Evolutionary conservation across 2,113 vertebrate genomes (phyloP).

Genomic region (Pitta sordida): DNA sequence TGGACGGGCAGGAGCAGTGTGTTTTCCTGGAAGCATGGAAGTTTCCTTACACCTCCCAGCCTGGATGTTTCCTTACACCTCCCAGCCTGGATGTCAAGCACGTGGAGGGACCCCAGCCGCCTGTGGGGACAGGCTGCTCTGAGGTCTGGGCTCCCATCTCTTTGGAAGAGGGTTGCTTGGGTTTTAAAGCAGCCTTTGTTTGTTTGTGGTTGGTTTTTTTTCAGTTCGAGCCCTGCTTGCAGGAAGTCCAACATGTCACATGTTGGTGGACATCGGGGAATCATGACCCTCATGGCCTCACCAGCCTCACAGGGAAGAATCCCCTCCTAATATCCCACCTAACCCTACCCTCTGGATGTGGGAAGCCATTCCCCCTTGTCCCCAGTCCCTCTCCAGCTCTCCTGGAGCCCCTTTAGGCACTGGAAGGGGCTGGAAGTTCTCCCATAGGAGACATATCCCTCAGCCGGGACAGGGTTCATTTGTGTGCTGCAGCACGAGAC

Average conservation of each 20-base stretch:
- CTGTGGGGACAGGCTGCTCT: background rate
- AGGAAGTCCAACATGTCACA: accelerated
- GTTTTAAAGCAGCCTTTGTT: background rate
- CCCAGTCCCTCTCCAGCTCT: background rate
- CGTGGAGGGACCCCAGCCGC: background rate
- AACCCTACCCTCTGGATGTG: background rate
- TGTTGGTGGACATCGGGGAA: background rate
- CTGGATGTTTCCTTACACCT: conserved; percentile 7
- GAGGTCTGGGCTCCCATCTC: background rate
- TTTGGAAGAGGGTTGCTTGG: background rate
- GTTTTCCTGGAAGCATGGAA: conserved; percentile 54
- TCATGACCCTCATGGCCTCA: too few relatives aligned
- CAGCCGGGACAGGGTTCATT: background rate
- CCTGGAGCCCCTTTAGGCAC: background rate
- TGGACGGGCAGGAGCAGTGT: conserved; percentile 27
- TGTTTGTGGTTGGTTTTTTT: too few relatives aligned
- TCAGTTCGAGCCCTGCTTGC: background rate
- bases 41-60: conserved; percentile 17
- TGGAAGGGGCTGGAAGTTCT: background rate
- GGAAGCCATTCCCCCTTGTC: background rate
- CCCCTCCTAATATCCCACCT: background rate
- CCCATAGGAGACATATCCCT: accelerated
- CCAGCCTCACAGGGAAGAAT: background rate
- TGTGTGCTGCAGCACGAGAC: background rate
- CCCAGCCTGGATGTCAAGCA: background rate